phyloP scores from a whole-genome alignment of 2,113 vertebrate genomes.

The Pyrgilauda ruficollis region DNA sequence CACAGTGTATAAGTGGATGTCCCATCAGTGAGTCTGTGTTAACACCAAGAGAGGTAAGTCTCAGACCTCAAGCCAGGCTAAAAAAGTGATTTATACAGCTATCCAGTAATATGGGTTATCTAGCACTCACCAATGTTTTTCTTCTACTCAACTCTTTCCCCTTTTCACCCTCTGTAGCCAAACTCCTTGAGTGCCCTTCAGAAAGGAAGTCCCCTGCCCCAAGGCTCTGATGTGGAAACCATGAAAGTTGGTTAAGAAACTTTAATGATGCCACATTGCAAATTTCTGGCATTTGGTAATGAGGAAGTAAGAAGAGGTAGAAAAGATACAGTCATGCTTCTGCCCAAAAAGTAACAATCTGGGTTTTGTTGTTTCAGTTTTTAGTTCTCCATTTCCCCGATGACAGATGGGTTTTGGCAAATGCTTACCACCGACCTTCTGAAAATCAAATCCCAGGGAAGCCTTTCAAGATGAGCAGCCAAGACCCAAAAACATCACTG shows the following conservation, averaged over 20 bases:
- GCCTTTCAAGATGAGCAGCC: background rate
- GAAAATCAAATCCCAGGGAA: background rate
- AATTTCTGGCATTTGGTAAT: background rate
- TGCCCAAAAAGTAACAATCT: background rate
- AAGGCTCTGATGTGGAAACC: background rate
- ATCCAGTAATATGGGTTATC: background rate
- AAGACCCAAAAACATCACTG: background rate
- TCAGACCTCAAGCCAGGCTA: background rate
- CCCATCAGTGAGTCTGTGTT: no score
- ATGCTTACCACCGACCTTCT: background rate
- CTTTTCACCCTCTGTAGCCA: background rate
- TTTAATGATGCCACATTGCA: background rate
- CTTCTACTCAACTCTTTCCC: background rate
- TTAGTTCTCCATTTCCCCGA: background rate
- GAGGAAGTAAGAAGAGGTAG: background rate
- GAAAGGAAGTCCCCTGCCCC: background rate
- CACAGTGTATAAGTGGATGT: accelerated
- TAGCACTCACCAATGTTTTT: background rate
- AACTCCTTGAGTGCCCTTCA: background rate
- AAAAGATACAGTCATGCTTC: background rate
- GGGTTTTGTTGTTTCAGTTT: background rate
- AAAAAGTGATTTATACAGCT: background rate
- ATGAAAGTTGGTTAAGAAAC: background rate
- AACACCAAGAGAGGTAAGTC: background rate
- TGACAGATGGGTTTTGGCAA: background rate